Percentiles rank a stretch among this genome's conserved stretches.
Conservation (phyloP, 2,113 vertebrate genomes). For the Grammomys surdaster region DNA sequence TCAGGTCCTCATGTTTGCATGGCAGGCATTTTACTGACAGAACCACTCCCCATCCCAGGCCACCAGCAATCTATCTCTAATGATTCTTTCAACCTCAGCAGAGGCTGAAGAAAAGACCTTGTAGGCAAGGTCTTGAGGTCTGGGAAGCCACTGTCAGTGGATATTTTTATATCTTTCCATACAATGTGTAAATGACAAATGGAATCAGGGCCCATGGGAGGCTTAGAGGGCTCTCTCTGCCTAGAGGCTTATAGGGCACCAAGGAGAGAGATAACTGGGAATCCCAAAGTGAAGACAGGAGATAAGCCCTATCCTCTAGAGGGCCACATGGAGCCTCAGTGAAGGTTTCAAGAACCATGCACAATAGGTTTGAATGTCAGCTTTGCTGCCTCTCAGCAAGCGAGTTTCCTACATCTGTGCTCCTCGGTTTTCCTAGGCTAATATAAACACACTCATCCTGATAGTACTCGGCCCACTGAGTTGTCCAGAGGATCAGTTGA, state of each 20-base stretch:
- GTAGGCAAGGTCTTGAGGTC: background rate
- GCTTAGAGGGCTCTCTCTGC: background rate
- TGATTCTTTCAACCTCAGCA: background rate
- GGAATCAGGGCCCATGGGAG: background rate
- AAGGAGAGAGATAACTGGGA: background rate
- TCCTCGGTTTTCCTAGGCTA: constrained; percentile 27
- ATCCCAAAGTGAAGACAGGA: background rate
- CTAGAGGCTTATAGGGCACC: background rate
- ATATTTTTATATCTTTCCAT: background rate
- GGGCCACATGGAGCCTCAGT: background rate
- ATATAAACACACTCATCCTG: background rate
- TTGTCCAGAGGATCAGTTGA: background rate
- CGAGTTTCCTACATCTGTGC: background rate
- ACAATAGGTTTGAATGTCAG: background rate
- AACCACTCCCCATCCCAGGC: background rate
- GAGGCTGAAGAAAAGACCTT: background rate
- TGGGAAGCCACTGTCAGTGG: background rate
- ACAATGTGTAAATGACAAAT: background rate
- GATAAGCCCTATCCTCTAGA: background rate
- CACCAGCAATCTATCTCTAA: background rate
- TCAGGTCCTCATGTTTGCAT: background rate
- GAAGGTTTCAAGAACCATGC: background rate
- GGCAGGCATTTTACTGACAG: background rate
- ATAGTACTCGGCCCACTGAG: background rate
- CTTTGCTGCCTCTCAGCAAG: background rate